Conservation (phyloP, 92 coral and sea anemone genomes). For the Plumapathes pennacea region DNA sequence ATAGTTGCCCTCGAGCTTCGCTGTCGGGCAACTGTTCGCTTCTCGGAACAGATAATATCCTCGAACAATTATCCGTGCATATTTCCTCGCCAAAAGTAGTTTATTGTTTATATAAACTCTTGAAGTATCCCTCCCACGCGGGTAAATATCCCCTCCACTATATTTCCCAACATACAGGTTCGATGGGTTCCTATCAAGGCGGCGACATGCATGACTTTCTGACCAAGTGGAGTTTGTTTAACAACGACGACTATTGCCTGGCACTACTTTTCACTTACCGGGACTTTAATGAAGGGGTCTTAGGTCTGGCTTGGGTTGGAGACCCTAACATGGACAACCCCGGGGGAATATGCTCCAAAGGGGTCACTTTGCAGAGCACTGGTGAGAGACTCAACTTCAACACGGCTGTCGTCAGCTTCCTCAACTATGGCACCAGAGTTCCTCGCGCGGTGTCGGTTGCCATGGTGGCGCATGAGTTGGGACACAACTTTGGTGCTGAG, state of each 20-base stretch:
- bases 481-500: conserved; percentile 88
- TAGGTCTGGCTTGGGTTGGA: conserved; percentile 94
- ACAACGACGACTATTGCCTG: conserved; percentile 76
- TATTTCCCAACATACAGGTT: too few relatives aligned
- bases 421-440: conserved; percentile 55
- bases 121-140: too few relatives aligned
- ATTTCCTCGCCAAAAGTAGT: too few relatives aligned
- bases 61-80: too few relatives aligned
- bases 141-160: too few relatives aligned
- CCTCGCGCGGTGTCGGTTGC: conserved; percentile 65
- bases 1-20: too few relatives aligned
- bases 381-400: conserved; percentile 55
- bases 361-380: conserved; percentile 24
- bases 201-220: too few relatives aligned
- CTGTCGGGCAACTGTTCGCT: too few relatives aligned
- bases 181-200: too few relatives aligned
- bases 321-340: conserved; percentile 4
- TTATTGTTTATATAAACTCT: not conserved
- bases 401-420: conserved; percentile 72
- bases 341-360: conserved; percentile 85
- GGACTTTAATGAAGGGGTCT: conserved; percentile 69
- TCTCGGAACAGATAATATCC: too few relatives aligned
- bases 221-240: conserved; percentile 73
- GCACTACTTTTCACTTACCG: conserved; percentile 80
- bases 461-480: conserved; percentile 81